Conservation (phyloP, 2,888 invertebrate species). For the Rhimphoctona megacephalus region DNA sequence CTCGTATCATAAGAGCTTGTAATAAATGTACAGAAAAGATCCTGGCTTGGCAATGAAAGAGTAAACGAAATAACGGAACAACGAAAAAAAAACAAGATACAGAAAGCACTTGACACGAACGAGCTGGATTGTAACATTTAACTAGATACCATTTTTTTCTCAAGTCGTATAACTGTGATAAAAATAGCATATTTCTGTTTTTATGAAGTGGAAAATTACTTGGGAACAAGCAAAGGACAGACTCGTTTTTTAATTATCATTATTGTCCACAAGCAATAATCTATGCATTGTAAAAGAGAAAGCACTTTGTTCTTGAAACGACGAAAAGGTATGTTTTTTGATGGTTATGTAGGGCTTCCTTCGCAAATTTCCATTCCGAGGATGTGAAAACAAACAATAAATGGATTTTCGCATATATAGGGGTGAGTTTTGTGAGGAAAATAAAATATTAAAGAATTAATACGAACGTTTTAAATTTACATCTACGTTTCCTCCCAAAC, state of each 20-base stretch:
- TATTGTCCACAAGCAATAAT: not conserved
- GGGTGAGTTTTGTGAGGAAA: not conserved
- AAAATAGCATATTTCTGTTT: not conserved
- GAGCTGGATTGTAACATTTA: not conserved
- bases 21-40: conserved; percentile 27
- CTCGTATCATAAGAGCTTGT: conserved; percentile 6
- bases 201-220: conserved; percentile 13
- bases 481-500: not conserved
- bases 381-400: not conserved
- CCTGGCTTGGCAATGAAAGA: conserved; percentile 12
- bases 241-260: not conserved
- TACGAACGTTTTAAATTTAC: not conserved
- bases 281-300: not conserved
- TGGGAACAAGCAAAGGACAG: not conserved
- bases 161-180: not conserved
- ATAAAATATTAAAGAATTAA: not conserved
- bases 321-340: not conserved
- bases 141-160: not conserved
- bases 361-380: not conserved
- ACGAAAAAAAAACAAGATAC: not conserved
- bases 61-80: not conserved
- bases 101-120: not conserved
- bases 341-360: not conserved
- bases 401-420: not conserved
- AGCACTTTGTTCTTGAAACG: not conserved